Evolutionary conservation across 2,888 invertebrate genomes (phyloP).

Genomic region (Caenorhabditis imperialis): DNA sequence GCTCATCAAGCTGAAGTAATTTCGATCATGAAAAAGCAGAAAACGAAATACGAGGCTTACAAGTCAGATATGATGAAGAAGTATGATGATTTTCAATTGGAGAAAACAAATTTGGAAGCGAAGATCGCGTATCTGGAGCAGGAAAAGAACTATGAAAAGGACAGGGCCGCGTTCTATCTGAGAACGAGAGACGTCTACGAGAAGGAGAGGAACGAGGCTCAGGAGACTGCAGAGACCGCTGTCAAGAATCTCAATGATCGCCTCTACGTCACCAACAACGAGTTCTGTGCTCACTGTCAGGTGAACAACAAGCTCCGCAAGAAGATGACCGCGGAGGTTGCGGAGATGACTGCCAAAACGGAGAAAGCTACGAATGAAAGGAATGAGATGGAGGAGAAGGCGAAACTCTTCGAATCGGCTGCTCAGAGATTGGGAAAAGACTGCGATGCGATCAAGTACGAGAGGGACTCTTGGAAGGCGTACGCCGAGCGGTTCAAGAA

Average conservation of each 20-base stretch:
- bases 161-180: conserved; percentile 31
- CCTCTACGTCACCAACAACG: conserved; percentile 43
- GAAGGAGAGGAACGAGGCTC: conserved; percentile 17
- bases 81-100: conserved; percentile 10
- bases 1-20: conserved; percentile 21
- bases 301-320: conserved; percentile 17
- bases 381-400: conserved; percentile 9
- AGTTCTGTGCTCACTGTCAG: conserved; percentile 48
- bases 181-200: conserved; percentile 5
- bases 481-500: conserved; percentile 21
- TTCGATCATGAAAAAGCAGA: conserved; percentile 5
- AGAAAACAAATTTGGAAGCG: conserved; percentile 4
- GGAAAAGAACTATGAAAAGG: conserved; percentile 22
- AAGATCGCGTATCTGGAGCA: conserved; percentile 15
- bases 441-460: conserved; percentile 40
- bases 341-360: conserved; percentile 23
- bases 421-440: conserved; percentile 26
- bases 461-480: conserved; percentile 32
- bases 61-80: conserved; percentile 9
- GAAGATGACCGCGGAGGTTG: conserved; percentile 35
- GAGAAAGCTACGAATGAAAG: conserved; percentile 20
- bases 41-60: conserved; percentile 2
- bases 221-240: conserved; percentile 13
- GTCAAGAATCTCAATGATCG: conserved; percentile 39
- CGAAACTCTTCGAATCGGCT: conserved; percentile 8